Conservation (phyloP, 1,140 invertebrate genomes). For the Achatina immaculata region DNA sequence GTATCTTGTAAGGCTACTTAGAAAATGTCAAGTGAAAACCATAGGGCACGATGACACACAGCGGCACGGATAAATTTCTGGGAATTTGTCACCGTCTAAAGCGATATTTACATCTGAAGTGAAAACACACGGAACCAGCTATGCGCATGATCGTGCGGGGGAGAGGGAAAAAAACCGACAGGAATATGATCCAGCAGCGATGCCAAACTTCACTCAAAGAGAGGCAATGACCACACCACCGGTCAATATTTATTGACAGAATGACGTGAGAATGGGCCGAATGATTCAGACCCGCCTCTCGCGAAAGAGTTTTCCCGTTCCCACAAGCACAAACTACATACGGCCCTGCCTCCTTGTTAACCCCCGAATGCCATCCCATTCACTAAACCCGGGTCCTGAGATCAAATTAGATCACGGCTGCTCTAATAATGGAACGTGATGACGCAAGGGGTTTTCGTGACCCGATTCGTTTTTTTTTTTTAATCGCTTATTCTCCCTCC, state of each 20-base stretch:
- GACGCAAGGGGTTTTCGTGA: constrained; percentile 24
- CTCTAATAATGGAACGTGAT: constrained; percentile 30
- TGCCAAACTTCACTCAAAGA: neutral
- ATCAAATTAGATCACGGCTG: constrained; percentile 31
- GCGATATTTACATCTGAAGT: too few species aligned
- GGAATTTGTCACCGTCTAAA: too few species aligned
- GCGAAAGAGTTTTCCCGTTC: neutral
- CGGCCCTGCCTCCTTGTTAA: neutral
- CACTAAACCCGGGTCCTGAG: neutral
- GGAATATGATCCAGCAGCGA: neutral
- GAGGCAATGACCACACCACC: neutral
- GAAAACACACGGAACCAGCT: too few species aligned
- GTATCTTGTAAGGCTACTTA: too few species aligned
- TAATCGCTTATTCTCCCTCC: neutral
- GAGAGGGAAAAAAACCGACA: too few species aligned
- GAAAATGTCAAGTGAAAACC: too few species aligned
- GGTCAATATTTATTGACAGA: constrained; percentile 25
- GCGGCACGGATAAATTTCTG: too few species aligned
- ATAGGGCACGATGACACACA: too few species aligned
- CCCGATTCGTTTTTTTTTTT: constrained; percentile 10
- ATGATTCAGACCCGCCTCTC: neutral
- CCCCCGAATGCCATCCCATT: neutral
- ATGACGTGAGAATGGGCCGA: neutral
- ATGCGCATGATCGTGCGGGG: too few species aligned
- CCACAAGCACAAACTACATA: neutral